phyloP scores from a whole-genome alignment of 2,797 vertebrate species.

The Alfaro cultratus region DNA sequence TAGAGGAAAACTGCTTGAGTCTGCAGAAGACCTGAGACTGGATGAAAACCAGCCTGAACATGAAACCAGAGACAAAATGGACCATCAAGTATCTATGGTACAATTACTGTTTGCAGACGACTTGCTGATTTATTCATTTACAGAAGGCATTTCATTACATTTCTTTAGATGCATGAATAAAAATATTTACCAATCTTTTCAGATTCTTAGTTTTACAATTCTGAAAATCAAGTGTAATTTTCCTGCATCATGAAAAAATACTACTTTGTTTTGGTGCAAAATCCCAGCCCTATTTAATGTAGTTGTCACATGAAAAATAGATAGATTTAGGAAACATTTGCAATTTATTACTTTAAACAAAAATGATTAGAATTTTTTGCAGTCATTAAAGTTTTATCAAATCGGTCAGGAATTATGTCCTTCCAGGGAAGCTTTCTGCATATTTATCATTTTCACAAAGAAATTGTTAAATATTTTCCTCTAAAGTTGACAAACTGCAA shows the following conservation, averaged over 20 bases:
- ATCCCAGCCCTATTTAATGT: not conserved
- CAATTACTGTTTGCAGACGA: too few relatives aligned
- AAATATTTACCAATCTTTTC: not conserved
- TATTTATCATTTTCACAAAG: not conserved
- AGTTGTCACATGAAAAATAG: not conserved
- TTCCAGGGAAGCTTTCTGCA: not conserved
- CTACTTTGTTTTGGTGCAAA: not conserved
- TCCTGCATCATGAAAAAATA: not conserved
- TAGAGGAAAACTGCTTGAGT: too few relatives aligned
- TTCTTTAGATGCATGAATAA: too few relatives aligned
- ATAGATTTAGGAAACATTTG: not conserved
- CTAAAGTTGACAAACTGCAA: not conserved
- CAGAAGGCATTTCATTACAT: too few relatives aligned
- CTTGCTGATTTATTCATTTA: too few relatives aligned
- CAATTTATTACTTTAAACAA: not conserved
- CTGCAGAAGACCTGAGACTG: too few relatives aligned
- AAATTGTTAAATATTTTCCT: too few relatives aligned
- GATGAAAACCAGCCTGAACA: too few relatives aligned
- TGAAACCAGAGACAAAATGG: too few relatives aligned
- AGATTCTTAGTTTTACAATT: not conserved
- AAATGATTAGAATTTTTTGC: not conserved
- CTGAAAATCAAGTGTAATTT: not conserved
- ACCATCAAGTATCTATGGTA: too few relatives aligned
- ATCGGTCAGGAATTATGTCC: not conserved
- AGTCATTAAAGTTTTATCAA: not conserved